Base-by-base conservation (phyloP, 2,888 invertebrate genomes). In the Lapara coniferarum region DNA sequence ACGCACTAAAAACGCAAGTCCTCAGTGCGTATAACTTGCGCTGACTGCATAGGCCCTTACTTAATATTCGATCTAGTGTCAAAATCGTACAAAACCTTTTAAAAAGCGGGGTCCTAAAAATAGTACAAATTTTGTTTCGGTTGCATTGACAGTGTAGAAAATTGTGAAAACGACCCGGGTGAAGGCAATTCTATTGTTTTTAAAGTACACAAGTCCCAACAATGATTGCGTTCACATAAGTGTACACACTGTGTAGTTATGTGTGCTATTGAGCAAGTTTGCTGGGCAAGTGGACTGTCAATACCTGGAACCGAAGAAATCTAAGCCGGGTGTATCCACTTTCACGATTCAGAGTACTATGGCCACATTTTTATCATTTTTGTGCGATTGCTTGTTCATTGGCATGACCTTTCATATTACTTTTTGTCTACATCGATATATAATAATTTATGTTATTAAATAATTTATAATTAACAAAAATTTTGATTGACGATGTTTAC, bases 301-400 rank as follows among this genome's bases (percentile, higher is more conserved):
- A 78, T 87, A 84, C 83, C 72, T 74, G 80, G 88, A 88, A 87
- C 74, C 69, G 66, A 70, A 71, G 81, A 80, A 81, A 82, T 76
- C 73, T 72, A 75, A 81, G 75, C 76, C 71, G 75, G 71, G 74
- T 73, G 73, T 77, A 79, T 85, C 78, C 72, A 77, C 78, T 84
- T 85, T 80, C 85, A 80, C 79, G 74, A 75, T 76, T 71, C 72
- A 66, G 70, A 68, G 68, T 68, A 68, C 63, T 53, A 63, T 55
- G 25, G 49, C 63, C 63, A 69, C 53, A 46, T 69, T 59, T 52
- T 69, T 52, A 59, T 10, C 37, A 30, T 63, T 52, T 19, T 63
- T 19, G 19, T 63, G 46, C 7, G 46, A 46, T 63, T n/a, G 49
- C 10, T 19, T 55, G 49, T 16, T 46, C 59, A 46, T 46, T 63